A percentile compares a stretch with the other conserved stretches of the same genome.
These are phyloP conservation scores for Chelonoidis abingdonii DNA, from an alignment of 2,113 vertebrate species.

Conservation along the genomic window DNA sequence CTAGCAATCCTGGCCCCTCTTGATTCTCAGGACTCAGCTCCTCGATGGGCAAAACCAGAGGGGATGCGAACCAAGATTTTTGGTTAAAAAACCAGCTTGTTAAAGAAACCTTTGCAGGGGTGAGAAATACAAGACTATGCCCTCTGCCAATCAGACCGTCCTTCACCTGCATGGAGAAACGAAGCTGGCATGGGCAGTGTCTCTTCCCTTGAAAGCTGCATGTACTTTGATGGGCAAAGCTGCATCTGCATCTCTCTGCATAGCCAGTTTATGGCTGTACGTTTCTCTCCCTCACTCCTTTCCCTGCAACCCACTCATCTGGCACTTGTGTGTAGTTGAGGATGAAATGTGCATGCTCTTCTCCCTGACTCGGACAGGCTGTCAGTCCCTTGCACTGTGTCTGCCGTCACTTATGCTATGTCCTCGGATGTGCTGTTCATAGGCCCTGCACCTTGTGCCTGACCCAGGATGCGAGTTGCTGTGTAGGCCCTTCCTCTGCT, in stretches of 20 bases:
- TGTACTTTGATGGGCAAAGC: not conserved
- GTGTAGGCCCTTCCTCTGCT: not conserved
- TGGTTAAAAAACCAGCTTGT: not conserved
- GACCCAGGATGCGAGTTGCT: fast-evolving
- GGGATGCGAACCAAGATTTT: not conserved
- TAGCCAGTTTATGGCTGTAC: not conserved
- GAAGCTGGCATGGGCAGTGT: not conserved
- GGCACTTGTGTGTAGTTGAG: not conserved
- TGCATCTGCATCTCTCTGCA: not conserved
- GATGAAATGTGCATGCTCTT: no score
- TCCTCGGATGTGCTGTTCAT: fast-evolving
- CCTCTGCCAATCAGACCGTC: no score
- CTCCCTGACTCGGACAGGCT: not conserved
- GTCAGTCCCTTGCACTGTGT: not conserved
- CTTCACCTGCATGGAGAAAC: not conserved
- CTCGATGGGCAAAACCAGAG: not conserved
- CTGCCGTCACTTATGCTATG: not conserved
- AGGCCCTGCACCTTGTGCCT: not conserved
- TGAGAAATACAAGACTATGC: not conserved
- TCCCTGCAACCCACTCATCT: not conserved
- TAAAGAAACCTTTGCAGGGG: not conserved
- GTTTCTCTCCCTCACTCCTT: no score
- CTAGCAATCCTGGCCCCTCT: no score
- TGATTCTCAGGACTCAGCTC: not conserved
- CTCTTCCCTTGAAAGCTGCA: not conserved